Conservation (phyloP, 2,888 invertebrate species). For the Sarcophaga rosellei region DNA sequence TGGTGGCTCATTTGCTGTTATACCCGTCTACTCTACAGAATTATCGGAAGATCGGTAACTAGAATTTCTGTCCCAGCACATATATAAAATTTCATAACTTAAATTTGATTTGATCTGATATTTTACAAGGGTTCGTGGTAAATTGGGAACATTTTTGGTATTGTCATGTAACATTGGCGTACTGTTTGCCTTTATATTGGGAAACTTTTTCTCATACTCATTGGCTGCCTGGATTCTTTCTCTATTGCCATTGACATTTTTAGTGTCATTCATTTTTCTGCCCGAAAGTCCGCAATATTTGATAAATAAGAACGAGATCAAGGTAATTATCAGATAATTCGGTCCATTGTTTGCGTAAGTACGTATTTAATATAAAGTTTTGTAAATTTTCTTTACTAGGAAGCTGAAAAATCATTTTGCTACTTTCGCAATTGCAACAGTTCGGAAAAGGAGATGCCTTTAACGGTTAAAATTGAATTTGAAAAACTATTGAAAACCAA, state of each 20-base stretch:
- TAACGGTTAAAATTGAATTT: conserved; percentile 75
- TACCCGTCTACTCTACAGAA: conserved; percentile 39
- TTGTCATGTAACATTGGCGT: conserved; percentile 78
- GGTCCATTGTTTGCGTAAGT: too few species aligned
- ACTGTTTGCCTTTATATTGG: conserved; percentile 75
- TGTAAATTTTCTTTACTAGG: conserved; percentile 62
- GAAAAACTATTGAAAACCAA: conserved; percentile 74
- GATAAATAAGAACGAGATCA: conserved; percentile 72
- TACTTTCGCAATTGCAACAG: conserved; percentile 77
- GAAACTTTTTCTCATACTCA: conserved; percentile 75
- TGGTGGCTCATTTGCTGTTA: conserved; percentile 9
- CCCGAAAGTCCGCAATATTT: conserved; percentile 80
- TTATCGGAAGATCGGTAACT: conserved; percentile 68
- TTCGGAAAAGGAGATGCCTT: conserved; percentile 73
- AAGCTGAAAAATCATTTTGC: conserved; percentile 77
- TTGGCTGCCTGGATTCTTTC: conserved; percentile 74
- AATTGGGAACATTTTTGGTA: conserved; percentile 78
- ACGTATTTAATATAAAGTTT: background rate
- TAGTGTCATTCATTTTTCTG: conserved; percentile 75
- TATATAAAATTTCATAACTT: too few species aligned
- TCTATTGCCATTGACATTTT: conserved; percentile 73
- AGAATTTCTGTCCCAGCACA: too few species aligned
- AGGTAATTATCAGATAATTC: conserved; percentile 64
- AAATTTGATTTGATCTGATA: background rate
- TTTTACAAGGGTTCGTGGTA: conserved; percentile 75